phyloP scores from a whole-genome alignment of 2,797 vertebrate species.

The Rhinatrema bivittatum region DNA sequence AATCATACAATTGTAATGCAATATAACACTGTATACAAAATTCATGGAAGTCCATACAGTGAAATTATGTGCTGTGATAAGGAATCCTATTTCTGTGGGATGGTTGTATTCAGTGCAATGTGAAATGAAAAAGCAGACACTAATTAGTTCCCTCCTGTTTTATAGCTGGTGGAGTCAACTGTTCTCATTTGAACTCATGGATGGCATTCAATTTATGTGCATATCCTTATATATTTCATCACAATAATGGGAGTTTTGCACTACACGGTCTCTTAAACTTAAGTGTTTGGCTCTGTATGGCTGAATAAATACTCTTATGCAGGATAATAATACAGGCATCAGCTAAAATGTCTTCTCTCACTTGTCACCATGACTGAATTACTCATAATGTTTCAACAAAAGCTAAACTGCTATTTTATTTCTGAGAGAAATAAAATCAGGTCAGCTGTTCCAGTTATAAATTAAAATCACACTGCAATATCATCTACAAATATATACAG shows the following conservation, averaged over 20 bases:
- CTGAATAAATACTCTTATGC: neutral
- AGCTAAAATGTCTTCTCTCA: neutral
- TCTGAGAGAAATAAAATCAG: constrained; percentile 3
- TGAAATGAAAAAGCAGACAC: too few species aligned
- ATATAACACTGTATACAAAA: too few species aligned
- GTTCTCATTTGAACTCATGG: too few species aligned
- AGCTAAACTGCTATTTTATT: neutral
- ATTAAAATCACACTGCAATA: neutral
- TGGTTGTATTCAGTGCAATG: too few species aligned
- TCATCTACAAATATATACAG: too few species aligned
- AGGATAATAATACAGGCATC: neutral
- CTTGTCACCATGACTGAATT: neutral
- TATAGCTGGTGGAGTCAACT: too few species aligned
- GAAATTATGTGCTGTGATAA: too few species aligned
- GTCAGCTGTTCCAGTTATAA: neutral
- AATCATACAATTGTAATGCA: too few species aligned
- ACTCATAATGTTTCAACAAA: neutral
- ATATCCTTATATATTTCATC: constrained; percentile 1
- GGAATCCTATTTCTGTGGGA: too few species aligned
- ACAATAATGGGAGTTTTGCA: constrained; percentile 4
- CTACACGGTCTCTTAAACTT: neutral
- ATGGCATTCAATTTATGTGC: neutral
- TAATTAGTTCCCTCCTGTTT: too few species aligned
- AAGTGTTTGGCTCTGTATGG: neutral
- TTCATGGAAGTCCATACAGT: too few species aligned